Evolutionary conservation across 2,888 invertebrate species (phyloP), one percentile per base, ranked within the genome.

Genomic region (Dynastes grantii): DNA sequence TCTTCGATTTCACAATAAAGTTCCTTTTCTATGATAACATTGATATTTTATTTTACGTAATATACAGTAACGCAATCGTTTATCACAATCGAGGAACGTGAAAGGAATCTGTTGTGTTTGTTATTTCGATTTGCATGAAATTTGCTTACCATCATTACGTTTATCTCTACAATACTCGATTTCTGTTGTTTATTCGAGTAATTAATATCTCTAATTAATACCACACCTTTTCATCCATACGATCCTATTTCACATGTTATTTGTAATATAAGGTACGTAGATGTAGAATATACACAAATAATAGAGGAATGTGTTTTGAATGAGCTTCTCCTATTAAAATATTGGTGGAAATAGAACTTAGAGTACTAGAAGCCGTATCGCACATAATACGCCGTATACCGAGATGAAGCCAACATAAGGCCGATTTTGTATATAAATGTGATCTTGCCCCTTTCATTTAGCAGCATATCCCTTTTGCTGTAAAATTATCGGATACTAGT

Each of bases 121-220:
- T 84, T 82, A 82, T 81, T 80, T 83, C 83, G 83, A 83, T 81
- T 79, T 82, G 83, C 83, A 83, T 83, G 82, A 77, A 75, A 78
- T 63, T 65, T 76, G 71, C 53, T 71, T 64, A 65, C 70, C 64
- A 76, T 76, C 22, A 64, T 32, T 55, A 51, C 9, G 37, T 37
- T 8, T 55, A 32, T 67, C 55, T 76, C 45, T 68, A 65, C 51
- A 11, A 16, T 58, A 58, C n/a, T 58, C 55, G 22, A 58, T 58
- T 8, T 16, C 22, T 2, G 67, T 55, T 55, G n/a, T 65, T 13
- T 76, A 65, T 76, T 65, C 65, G 55, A 53, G 73, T 73, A 45
- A 40, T 65, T 64, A 65, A 51, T 51, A 29, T 76, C 53, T 76
- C 65, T 65, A 65, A 76, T 67, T 76, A 76, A 76, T 76, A 76